Percentiles rank a stretch among this genome's conserved stretches.
Conservation (phyloP, 2,888 invertebrate species). For the Orchestes rusci region DNA sequence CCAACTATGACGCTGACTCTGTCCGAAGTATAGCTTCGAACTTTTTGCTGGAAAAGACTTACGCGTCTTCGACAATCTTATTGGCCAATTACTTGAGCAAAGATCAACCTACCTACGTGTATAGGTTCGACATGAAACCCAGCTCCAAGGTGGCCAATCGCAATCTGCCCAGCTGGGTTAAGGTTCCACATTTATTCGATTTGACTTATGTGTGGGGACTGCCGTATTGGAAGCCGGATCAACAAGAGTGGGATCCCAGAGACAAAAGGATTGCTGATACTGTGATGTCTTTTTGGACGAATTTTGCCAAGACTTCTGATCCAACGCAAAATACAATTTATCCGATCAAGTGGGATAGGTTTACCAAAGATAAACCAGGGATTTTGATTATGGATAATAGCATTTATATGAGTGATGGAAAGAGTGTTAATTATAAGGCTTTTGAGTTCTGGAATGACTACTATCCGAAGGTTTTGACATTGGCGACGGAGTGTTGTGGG, state of each 20-base stretch:
- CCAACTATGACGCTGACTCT: conserved; percentile 53
- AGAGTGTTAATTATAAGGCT: conserved; percentile 64
- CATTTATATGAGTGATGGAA: conserved; percentile 66
- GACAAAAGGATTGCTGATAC: conserved; percentile 74
- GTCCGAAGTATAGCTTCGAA: conserved; percentile 61
- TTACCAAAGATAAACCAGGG: conserved; percentile 58
- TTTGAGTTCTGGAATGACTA: conserved; percentile 81
- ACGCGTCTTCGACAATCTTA: conserved; percentile 63
- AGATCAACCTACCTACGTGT: conserved; percentile 55
- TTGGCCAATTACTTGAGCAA: conserved; percentile 59
- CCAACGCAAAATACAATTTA: conserved; percentile 64
- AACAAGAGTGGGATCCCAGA: conserved; percentile 63
- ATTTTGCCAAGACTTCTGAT: conserved; percentile 68
- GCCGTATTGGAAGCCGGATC: conserved; percentile 60
- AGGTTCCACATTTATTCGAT: conserved; percentile 76
- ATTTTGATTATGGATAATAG: conserved; percentile 68
- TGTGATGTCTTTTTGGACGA: conserved; percentile 74
- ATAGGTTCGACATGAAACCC: conserved; percentile 70
- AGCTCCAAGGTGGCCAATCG: conserved; percentile 57
- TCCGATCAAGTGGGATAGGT: conserved; percentile 65
- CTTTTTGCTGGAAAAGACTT: conserved; percentile 65
- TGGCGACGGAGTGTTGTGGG: conserved; percentile 67
- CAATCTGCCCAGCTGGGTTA: conserved; percentile 68
- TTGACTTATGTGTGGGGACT: conserved; percentile 76
- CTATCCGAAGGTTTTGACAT: conserved; percentile 67